These are phyloP conservation scores for Nematostella vectensis DNA, from an alignment of 92 coral and sea anemone species.

Conservation along the genomic window DNA sequence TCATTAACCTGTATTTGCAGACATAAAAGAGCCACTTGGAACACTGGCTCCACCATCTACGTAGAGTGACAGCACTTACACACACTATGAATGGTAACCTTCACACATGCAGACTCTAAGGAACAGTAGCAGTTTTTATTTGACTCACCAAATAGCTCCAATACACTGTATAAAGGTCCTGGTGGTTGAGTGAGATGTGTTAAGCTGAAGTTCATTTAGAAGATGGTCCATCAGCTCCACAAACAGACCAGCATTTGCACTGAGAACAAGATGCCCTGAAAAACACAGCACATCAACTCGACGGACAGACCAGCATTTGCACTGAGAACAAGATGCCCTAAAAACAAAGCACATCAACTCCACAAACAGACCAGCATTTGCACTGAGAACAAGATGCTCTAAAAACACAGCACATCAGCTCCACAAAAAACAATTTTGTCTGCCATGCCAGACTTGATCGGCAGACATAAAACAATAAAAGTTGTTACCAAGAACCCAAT, in stretches of 20 bases:
- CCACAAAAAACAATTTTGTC: background rate
- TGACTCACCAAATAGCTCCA: constrained; percentile 87
- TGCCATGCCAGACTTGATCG: no score
- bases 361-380: constrained; percentile 81
- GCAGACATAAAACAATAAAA: no score
- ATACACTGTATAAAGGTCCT: constrained; percentile 93
- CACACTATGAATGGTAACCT: background rate
- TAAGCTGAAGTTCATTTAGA: constrained; percentile 63
- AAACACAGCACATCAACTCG: constrained; percentile 44
- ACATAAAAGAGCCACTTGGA: no score
- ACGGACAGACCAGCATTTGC: constrained; percentile 81
- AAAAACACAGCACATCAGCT: constrained; percentile 1
- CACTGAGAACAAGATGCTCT: constrained; percentile 93
- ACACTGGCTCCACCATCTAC: no score
- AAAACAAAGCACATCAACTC: constrained; percentile 51
- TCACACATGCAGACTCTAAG: background rate
- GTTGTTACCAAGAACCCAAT: no score
- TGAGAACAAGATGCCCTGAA: constrained; percentile 82
- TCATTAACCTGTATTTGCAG: no score
- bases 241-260: constrained; percentile 87
- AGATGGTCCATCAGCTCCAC: constrained; percentile 86
- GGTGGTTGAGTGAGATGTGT: constrained; percentile 87
- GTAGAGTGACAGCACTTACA: background rate
- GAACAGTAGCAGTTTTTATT: no score
- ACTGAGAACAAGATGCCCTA: constrained; percentile 88